Evolutionary conservation across 2,113 vertebrate genomes (phyloP), one percentile per base, ranked within the genome.

Genomic region (Hippoglossus stenolepis): DNA sequence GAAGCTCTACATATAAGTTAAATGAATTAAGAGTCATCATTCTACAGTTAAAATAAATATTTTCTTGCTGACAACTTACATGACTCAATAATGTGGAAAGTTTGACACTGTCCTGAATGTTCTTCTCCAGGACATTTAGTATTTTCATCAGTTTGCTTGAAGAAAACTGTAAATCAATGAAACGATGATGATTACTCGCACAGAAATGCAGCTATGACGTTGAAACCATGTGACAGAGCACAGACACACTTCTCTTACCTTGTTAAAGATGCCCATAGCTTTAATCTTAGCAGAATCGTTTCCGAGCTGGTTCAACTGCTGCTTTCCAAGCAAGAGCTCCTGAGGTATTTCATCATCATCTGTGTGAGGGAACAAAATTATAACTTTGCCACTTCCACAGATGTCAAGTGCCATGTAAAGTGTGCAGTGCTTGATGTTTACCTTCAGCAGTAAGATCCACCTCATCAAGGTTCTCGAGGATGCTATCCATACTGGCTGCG

Each of bases 211-310:
- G 12, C 20, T 57, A 23, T 20, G 49, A 60, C 70, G 5, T 77
- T 59, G 18, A n/a, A 40, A 15, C 1, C 6, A 58, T 0, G 49
- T 51, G 31, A 31, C 31, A 31, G 31, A 31, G 17, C 72, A 60
- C 47, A 23, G 13, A 54, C 9, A 61, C 0, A 13, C 31, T 65
- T 14, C 8, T 82, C 58, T 61, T 94, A 99, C 98, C 96, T 95
- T 98, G 91, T 96, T 94, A 88, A 97, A 97, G 93, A 98, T 95
- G 75, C 96, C 96, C 98, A 99, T 99, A 68, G 96, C 96, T 93
- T 99, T 99, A 87, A 99, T 96, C 94, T 98, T 99, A 66, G 96
- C 96, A 58, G 98, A 99, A 94, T 98, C 96, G 66, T 95, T 98
- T 81, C 96, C 95, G 28, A 99, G 82, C 88, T 99, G 97, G 43